These are phyloP conservation scores for Andrena praecox DNA, from an alignment of 2,888 invertebrate genomes.

Conservation along the genomic window DNA sequence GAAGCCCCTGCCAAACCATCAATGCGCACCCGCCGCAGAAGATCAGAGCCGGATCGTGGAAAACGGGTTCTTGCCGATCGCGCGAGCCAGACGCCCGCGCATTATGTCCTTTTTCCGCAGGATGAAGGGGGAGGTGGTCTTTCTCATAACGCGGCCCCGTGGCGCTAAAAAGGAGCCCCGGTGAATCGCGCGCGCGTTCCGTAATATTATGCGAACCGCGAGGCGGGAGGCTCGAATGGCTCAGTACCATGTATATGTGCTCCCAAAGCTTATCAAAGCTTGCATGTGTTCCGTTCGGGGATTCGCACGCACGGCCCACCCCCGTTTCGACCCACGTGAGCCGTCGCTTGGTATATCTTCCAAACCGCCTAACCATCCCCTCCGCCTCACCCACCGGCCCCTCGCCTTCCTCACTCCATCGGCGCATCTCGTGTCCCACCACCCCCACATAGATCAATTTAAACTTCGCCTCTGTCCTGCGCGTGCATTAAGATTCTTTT, in stretches of 20 bases:
- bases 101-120: constrained; percentile 55
- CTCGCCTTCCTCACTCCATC: constrained; percentile 56
- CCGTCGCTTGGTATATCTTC: constrained; percentile 75
- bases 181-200: constrained; percentile 75
- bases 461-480: constrained; percentile 80
- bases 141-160: constrained; percentile 65
- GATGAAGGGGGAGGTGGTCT: constrained; percentile 9
- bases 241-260: constrained; percentile 75
- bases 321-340: constrained; percentile 76
- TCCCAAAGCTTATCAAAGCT: constrained; percentile 83
- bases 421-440: constrained; percentile 54
- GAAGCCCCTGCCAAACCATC: constrained; percentile 11
- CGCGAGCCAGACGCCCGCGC: constrained; percentile 52
- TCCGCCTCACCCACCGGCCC: constrained; percentile 35
- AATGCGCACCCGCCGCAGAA: constrained; percentile 29
- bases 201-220: constrained; percentile 79
- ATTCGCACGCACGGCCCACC: constrained; percentile 83
- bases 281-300: constrained; percentile 83
- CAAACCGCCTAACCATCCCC: constrained; percentile 67
- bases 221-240: constrained; percentile 79
- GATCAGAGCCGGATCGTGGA: constrained; percentile 44
- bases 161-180: constrained; percentile 76
- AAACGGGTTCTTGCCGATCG: constrained; percentile 33
- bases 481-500: constrained; percentile 84
- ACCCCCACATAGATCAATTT: constrained; percentile 80